Conservation (phyloP, 2,888 invertebrate genomes). For the Mimas tiliae region DNA sequence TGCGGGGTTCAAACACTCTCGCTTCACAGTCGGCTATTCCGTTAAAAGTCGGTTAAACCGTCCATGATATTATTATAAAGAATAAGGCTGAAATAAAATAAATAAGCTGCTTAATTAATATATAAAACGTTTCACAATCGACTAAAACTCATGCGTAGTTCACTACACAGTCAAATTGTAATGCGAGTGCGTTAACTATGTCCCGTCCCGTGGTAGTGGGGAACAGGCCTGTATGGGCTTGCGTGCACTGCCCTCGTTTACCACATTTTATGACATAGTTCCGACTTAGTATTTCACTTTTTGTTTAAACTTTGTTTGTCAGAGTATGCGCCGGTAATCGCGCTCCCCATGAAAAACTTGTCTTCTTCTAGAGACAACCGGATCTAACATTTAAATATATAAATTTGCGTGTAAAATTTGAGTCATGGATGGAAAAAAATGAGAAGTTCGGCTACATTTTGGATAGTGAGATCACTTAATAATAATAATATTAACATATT, state of each 20-base stretch:
- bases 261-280: constrained; percentile 78
- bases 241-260: constrained; percentile 74
- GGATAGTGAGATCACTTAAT: too few species aligned
- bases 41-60: too few species aligned
- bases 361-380: constrained; percentile 27
- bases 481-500: neutral
- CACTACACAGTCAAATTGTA: neutral
- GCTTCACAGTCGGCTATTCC: too few species aligned
- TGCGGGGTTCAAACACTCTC: too few species aligned
- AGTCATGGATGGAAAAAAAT: neutral
- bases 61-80: too few species aligned
- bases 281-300: constrained; percentile 79
- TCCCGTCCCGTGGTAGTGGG: constrained; percentile 35
- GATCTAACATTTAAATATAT: constrained; percentile 3
- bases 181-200: neutral
- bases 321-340: constrained; percentile 46
- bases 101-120: neutral
- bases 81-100: too few species aligned
- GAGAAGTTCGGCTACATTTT: too few species aligned
- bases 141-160: neutral
- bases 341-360: constrained; percentile 43
- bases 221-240: constrained; percentile 41
- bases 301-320: constrained; percentile 76
- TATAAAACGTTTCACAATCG: neutral
- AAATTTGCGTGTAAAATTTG: too few species aligned